Evolutionary conservation across 2,797 vertebrate genomes (phyloP), one percentile per base, ranked within the genome.

Genomic region (Hozukius guyotensis): DNA sequence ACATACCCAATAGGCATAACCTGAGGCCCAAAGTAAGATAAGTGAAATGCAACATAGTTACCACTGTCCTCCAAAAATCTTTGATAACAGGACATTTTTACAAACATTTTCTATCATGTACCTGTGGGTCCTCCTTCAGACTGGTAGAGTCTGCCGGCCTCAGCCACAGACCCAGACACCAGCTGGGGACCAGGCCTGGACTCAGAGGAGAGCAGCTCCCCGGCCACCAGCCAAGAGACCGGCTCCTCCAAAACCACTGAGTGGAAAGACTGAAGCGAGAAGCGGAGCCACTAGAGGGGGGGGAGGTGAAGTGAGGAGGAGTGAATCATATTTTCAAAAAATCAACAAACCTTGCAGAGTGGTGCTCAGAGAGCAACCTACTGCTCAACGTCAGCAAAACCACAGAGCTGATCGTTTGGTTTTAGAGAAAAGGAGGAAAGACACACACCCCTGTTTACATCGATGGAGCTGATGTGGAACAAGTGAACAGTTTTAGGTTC

Each of bases 261-360:
- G 75, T 77, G 75, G 75, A 85, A 85, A 71, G 75, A 65, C 72
- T 66, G 56, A 18, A 83, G 74, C 56, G 70, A 81, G 59, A 71
- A 75, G 57, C 53, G 38, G 29, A 84, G 55, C 60, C 25, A 46
- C 62, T 24, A 3, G 42, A 8, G 42, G 42, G 6, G 14, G 76
- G 38, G 38, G 38, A 0, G 76, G 68, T 56, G 68, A 74, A 65
- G 24, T 12, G 31, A 71, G 62, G 16, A 65, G 24, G 70, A 75
- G 70, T 36, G n/a, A 70, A 59, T 25, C 55, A 55, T 63, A 62
- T 80, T 82, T 68, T 59, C 3, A 57, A 53, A 57, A 57, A 24
- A 24, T 24, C 11, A 52, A 52, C 46, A 52, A 52, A 52, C 46
- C 46, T 52, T 52, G 46, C 49, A n/a, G 20, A 55, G 22, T 24